phyloP scores from a whole-genome alignment of 2,113 vertebrate genomes.

The Pygoscelis adeliae region DNA sequence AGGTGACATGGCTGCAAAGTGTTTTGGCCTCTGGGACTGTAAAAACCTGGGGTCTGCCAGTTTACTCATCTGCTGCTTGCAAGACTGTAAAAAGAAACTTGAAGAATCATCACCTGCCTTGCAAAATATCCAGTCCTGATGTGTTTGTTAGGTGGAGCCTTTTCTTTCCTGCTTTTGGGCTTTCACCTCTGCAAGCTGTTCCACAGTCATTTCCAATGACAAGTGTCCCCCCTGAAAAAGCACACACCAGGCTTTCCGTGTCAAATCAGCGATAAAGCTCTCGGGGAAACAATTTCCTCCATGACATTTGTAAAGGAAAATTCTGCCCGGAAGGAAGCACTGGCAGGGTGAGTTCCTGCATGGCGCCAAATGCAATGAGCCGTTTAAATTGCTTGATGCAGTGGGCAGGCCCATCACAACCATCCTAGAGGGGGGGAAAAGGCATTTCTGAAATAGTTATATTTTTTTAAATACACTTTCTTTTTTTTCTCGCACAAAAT shows the following conservation, averaged over 20 bases:
- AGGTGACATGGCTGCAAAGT: background rate
- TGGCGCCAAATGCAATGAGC: background rate
- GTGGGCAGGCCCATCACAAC: background rate
- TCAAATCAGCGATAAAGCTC: background rate
- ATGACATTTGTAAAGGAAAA: background rate
- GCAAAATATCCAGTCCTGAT: background rate
- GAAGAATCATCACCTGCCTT: background rate
- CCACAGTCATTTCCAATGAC: background rate
- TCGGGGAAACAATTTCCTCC: rapidly evolving
- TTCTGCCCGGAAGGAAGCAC: background rate
- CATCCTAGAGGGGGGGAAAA: rapidly evolving
- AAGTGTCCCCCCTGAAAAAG: background rate
- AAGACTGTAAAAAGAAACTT: background rate
- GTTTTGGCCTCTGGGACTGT: background rate
- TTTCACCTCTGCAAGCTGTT: background rate
- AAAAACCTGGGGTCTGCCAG: background rate
- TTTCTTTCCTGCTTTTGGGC: background rate
- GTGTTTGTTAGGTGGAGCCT: background rate
- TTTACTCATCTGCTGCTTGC: background rate
- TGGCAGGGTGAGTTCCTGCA: background rate
- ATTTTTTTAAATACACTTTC: background rate
- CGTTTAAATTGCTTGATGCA: rapidly evolving
- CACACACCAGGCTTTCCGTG: background rate
- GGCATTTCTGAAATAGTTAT: background rate
- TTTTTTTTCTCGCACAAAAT: rapidly evolving